phyloP scores from a whole-genome alignment of 2,888 invertebrate genomes.

The Scaptomyza tumidula region DNA sequence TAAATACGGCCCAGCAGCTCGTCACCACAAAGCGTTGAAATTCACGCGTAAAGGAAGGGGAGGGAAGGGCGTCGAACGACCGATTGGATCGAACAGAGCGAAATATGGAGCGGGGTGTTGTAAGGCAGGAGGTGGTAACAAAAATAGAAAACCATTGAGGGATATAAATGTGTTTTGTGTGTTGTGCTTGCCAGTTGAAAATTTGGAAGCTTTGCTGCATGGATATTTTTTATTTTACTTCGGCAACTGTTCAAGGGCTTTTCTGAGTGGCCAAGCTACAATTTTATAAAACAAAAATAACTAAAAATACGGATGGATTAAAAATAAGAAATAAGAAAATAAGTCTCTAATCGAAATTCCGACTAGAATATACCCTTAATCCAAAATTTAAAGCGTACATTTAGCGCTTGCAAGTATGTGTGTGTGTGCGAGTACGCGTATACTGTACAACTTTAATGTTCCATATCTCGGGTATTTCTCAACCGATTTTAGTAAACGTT shows the following conservation, averaged over 20 bases:
- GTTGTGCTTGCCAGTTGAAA: slow-evolving; percentile 1
- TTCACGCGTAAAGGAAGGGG: slow-evolving; percentile 63
- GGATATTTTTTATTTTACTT: not conserved
- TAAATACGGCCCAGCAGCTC: slow-evolving; percentile 61
- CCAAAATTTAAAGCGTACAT: too few relatives aligned
- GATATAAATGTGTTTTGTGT: not conserved
- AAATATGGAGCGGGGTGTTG: not conserved
- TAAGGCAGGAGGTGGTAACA: not conserved
- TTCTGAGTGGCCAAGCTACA: not conserved
- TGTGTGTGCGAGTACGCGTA: too few relatives aligned
- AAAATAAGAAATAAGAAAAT: too few relatives aligned
- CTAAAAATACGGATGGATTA: not conserved
- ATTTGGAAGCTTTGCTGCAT: not conserved
- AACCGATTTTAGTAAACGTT: too few relatives aligned
- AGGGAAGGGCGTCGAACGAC: slow-evolving; percentile 13
- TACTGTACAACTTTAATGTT: too few relatives aligned
- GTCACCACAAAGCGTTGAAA: slow-evolving; percentile 75
- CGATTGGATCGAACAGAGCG: not conserved
- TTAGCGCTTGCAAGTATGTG: too few relatives aligned
- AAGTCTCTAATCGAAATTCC: too few relatives aligned
- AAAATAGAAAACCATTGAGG: not conserved
- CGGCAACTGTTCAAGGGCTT: not conserved
- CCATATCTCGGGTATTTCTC: too few relatives aligned
- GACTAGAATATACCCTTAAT: too few relatives aligned
- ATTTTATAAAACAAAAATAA: not conserved